These are phyloP conservation scores for Catharus minimus DNA, from an alignment of 2,113 vertebrate species.

Conservation along the genomic window DNA sequence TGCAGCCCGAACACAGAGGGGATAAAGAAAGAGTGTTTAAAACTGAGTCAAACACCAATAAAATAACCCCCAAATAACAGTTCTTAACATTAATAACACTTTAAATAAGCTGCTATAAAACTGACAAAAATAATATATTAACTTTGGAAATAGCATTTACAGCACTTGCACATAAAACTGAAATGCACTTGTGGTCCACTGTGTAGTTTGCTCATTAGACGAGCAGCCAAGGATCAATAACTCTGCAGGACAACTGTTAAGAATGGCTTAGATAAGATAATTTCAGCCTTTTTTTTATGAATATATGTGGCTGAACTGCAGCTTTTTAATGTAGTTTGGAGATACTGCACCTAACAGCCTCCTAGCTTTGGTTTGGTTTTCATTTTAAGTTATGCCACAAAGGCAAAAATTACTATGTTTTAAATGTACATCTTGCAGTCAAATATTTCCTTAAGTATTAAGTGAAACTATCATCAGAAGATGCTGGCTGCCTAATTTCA, in stretches of 20 bases:
- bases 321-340: background rate
- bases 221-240: constrained; percentile 53
- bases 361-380: background rate
- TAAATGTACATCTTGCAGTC: background rate
- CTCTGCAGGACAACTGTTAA: constrained; percentile 34
- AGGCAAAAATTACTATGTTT: background rate
- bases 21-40: constrained; percentile 17
- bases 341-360: background rate
- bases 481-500: background rate
- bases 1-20: background rate
- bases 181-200: constrained; percentile 47
- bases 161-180: constrained; percentile 50
- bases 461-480: background rate
- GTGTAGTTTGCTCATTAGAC: constrained; percentile 49
- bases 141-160: constrained; percentile 50
- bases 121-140: constrained; percentile 50
- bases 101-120: constrained; percentile 62
- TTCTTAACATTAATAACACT: constrained; percentile 62
- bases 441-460: background rate
- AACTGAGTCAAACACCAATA: constrained; percentile 48
- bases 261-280: constrained; percentile 19
- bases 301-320: background rate
- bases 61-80: constrained; percentile 37
- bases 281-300: constrained; percentile 26
- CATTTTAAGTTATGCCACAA: background rate